Evolutionary conservation across 2,113 vertebrate species (phyloP), one percentile per base, ranked within the genome.

Genomic region (Lampris incognitus): DNA sequence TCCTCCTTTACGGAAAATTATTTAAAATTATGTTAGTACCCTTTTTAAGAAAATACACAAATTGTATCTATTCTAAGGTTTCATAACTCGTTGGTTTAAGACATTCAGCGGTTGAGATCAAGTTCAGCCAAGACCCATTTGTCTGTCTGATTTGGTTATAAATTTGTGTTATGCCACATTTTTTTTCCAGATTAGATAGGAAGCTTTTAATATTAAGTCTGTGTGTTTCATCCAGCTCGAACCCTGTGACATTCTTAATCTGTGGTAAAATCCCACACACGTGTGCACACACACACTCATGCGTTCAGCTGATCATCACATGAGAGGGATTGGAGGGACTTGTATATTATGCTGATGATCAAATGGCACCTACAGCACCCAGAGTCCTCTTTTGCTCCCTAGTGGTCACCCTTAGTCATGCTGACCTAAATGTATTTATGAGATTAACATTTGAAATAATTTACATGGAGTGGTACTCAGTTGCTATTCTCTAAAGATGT

Each of bases 281-380:
- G 38, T 57, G 37, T 40, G 79, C 8, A 55, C 41, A 55, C 11
- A 73, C 60, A 38, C 40, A 46, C 40, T 46, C 50, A 83, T 72
- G 62, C 78, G 48, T 88, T 94, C 95, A 95, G 94, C 93, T 96
- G 94, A 95, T 88, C 56, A 71, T 97, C 97, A 97, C 95, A 96
- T 97, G 96, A 92, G 88, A 81, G 50, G 85, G 95, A 93, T 94
- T 95, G 86, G 65, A 76, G 85, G 79, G 76, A 66, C 78, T 85
- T 89, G 83, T 89, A 92, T 91, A 85, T 59, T 56, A 42, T 39
- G 37, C 48, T 61, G 6, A 38, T 11, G 65, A 2, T 58, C 9
- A 55, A 13, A 36, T 7, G 9, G 40, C 62, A 65, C 13, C 36
- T 24, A 10, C 51, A 39, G 59, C 59, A 58, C 24, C 56, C 10